Evolutionary conservation across 2,113 vertebrate genomes (phyloP), one percentile per base, ranked within the genome.

Genomic region (Vulpes lagopus): DNA sequence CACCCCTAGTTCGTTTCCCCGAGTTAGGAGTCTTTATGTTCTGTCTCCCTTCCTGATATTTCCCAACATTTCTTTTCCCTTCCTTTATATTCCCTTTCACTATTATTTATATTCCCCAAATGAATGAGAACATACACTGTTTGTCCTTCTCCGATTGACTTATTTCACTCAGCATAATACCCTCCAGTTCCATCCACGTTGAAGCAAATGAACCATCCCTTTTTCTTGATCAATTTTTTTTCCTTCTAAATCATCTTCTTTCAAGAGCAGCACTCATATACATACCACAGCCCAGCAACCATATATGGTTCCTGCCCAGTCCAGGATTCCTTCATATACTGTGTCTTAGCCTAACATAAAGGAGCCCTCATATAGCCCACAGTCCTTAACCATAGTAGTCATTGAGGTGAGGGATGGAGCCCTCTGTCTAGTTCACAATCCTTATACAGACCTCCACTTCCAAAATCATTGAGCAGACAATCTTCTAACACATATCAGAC

Each of bases 231-330:
- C 20, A 55, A 64, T 53, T 57, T 90, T 87, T 85, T 91, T 30
- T 6, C 94, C 82, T 92, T 51, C 25, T 10, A 84, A 81, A 85
- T 95, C 14, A 69, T 89, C 49, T 93, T 83, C 17, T 91, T 12
- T n/a, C 10, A 81, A 85, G 78, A 95, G 78, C 38, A 74, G 80
- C 82, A 60, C 8, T 83, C 57, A 65, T 51, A 64, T 32, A 49
- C 20, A n/a, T 55, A 90, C 23, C 79, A 90, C 6, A 62, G 32
- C 32, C 76, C 55, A 74, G 32, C 67, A 71, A 85, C 23, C 32
- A 64, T 67, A 8, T 62, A 27, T 67, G 76, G 76, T 43, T 32
- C 49, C 73, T 32, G 15, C n/a, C 85, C 49, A 90, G 43, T 38
- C 59, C 62, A 94, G 53, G 53, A 90, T 43, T 93, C 82, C 11